These are phyloP conservation scores for Alloscopus bannaensis DNA, from an alignment of 2,888 invertebrate genomes.

Conservation along the genomic window DNA sequence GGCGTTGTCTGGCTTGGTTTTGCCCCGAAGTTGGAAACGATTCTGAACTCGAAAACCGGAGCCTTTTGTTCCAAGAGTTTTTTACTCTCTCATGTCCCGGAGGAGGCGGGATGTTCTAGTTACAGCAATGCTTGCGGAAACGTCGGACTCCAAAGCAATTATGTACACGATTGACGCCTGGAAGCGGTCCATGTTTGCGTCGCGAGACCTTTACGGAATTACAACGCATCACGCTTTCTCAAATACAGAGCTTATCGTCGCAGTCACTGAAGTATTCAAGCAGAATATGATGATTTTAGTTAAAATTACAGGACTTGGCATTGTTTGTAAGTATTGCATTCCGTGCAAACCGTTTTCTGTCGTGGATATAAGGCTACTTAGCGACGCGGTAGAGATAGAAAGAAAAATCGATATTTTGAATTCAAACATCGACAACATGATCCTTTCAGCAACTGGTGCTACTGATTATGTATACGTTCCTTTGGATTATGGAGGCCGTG, in stretches of 20 bases:
- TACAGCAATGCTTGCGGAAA: background rate
- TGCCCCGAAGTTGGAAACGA: background rate
- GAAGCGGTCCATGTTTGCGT: background rate
- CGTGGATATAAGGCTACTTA: background rate
- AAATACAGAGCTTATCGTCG: background rate
- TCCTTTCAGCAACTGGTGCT: too few relatives aligned
- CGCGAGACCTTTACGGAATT: background rate
- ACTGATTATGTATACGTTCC: too few relatives aligned
- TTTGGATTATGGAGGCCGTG: background rate
- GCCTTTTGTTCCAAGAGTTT: background rate
- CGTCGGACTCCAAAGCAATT: background rate
- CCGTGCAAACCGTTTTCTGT: background rate
- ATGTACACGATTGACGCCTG: background rate
- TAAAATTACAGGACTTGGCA: background rate
- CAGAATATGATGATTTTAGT: background rate
- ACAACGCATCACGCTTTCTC: background rate
- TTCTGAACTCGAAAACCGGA: too few relatives aligned
- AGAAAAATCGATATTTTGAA: background rate
- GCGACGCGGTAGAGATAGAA: background rate
- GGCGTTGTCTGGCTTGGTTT: background rate
- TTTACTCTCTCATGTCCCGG: background rate
- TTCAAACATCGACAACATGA: background rate
- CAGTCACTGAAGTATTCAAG: background rate
- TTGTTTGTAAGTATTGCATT: background rate
- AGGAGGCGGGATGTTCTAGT: background rate